Evolutionary conservation across 2,888 invertebrate genomes (phyloP), one percentile per base, ranked within the genome.

Genomic region (Lumbricus terrestris): DNA sequence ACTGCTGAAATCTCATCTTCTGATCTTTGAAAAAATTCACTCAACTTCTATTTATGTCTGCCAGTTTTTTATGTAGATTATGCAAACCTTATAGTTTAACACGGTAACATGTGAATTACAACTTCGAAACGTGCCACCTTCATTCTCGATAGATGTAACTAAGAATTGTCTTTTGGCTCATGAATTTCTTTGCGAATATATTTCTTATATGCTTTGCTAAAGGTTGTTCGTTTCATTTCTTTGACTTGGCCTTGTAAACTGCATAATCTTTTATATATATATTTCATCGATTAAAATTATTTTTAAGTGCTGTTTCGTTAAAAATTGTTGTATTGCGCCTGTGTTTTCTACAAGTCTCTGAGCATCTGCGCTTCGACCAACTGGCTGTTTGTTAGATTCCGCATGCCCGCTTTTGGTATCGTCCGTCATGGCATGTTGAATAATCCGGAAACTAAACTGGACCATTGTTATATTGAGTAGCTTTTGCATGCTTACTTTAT

Each of bases 1-100:
- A 69, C 69, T 69, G n/a, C n/a, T 69, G 69, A 69, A 69, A 69
- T 69, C 69, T 69, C 69, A n/a, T 69, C 69, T 69, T 69, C 69
- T 69, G 69, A 69, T 69, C 69, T 69, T n/a, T n/a, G 8, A 3
- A 69, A 69, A 6, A 16, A 16, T n/a, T 54, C 13, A 69, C 69
- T 8, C n/a, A 69, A n/a, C n/a, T 54, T 29, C 54, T 69, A 8
- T 16, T n/a, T n/a, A 5, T 69, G 69, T n/a, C 69, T 69, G n/a
- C 69, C 69, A 11, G n/a, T 40, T 47, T 69, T 69, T 69, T 69
- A 69, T 69, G 6, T n/a, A n/a, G n/a, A 69, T 1, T n/a, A n/a
- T n/a, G n/a, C n/a, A n/a, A 69, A 69, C 69, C 11, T 69, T 1
- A 69, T 69, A n/a, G n/a, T 69, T 69, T 69, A 23, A 69, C 69